These are phyloP conservation scores for Morelia viridis DNA, from an alignment of 2,797 vertebrate species.

Conservation along the genomic window DNA sequence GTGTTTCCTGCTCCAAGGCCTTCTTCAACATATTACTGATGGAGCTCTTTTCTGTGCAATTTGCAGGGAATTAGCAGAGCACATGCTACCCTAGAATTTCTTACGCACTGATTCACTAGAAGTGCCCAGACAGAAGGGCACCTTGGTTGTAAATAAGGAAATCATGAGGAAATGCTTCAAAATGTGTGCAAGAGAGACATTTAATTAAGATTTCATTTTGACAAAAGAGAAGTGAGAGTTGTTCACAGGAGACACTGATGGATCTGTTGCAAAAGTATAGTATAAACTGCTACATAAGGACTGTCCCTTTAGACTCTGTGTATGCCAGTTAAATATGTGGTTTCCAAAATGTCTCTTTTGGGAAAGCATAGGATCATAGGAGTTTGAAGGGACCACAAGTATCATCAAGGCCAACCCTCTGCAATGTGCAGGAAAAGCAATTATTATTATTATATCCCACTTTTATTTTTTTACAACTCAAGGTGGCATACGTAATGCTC, in stretches of 20 bases:
- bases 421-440: not conserved
- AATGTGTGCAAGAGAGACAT: not conserved
- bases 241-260: not conserved
- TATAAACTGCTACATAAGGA: not conserved
- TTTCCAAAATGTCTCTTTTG: not conserved
- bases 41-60: not conserved
- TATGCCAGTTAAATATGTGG: not conserved
- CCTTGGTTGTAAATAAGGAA: not conserved
- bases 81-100: not conserved
- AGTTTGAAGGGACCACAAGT: not conserved
- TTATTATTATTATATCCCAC: not conserved
- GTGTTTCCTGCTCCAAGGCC: not conserved
- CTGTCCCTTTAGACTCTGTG: not conserved
- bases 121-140: not conserved
- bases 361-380: not conserved
- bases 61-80: not conserved
- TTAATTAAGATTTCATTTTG: not conserved
- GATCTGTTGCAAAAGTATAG: not conserved
- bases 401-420: not conserved
- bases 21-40: not conserved
- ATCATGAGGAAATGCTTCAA: not conserved
- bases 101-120: not conserved
- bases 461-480: not conserved
- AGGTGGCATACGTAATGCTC: too few species aligned
- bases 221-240: not conserved